Evolutionary conservation across 2,888 invertebrate genomes (phyloP), one percentile per base, ranked within the genome.

Genomic region (Trilocha varians): DNA sequence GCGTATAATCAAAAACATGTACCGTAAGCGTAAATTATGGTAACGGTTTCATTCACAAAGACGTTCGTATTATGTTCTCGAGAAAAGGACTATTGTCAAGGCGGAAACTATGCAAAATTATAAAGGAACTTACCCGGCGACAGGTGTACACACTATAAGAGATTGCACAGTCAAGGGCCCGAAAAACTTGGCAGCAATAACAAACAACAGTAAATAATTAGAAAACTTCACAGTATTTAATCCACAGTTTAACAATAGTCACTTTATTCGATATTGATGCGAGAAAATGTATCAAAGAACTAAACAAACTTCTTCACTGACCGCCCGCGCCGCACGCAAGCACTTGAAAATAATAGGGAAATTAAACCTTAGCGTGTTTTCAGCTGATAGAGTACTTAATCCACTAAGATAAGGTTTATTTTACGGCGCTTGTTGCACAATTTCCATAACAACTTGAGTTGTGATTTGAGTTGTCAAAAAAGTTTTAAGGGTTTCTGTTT

Each of bases 121-220:
- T 39, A 41, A 41, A 58, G 32, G 38, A 52, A 70, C 78, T 67
- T 68, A 79, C 80, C 79, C 68, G 78, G 76, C 73, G 72, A 77
- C 78, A 76, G 74, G 75, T 79, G 75, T 52, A 54, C 44, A 47
- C 49, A 50, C 57, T 50, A 54, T 56, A n/a, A n/a, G n/a, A n/a
- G n/a, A n/a, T n/a, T n/a, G n/a, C 58, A 64, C 59, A 62, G 59
- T 52, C 49, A 50, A 57, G 56, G 49, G 47, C 47, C 43, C 44
- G 53, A 47, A 42, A 42, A 47, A 50, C 52, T 50, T 54, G 48
- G 46, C 46, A 13, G 16, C 34, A 47, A 46, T 41, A 39, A 48
- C 55, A 62, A 18, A 43, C 14, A 39, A 39, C 13, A 18, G 36
- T 41, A 32, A 13, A 16, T n/a, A 59, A 44, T n/a, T n/a, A 25